Conservation (phyloP, 2,113 vertebrate species). For the Clinocottus analis region DNA sequence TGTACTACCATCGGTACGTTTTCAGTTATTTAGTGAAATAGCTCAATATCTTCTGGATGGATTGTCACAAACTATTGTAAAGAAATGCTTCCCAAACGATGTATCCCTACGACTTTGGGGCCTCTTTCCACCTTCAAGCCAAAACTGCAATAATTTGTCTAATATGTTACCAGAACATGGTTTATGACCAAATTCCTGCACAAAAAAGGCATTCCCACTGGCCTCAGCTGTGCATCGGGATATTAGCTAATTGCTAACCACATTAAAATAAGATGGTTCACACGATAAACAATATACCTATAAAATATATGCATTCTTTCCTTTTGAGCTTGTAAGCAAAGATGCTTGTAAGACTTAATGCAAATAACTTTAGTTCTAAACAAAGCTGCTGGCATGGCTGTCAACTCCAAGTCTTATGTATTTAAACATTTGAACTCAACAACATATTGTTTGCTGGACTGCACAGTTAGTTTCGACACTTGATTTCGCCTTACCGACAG, state of each 20-base stretch:
- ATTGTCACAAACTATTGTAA: neutral
- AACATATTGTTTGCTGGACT: neutral
- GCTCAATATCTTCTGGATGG: neutral
- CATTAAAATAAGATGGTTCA: neutral
- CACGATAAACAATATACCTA: neutral
- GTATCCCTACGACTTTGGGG: neutral
- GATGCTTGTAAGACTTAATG: neutral
- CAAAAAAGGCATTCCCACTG: too few relatives aligned
- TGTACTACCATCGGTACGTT: neutral
- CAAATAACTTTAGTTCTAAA: neutral
- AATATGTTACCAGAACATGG: neutral
- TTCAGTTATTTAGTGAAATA: neutral
- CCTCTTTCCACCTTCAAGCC: neutral
- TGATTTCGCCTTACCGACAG: neutral
- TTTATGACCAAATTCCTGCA: neutral
- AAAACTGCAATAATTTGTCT: neutral
- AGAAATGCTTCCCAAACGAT: neutral
- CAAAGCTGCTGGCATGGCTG: neutral
- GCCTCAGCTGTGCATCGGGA: neutral
- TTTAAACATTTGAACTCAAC: conserved; percentile 7
- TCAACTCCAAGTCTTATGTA: conserved; percentile 1
- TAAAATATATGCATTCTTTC: neutral
- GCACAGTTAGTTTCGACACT: neutral
- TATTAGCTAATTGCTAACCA: neutral
- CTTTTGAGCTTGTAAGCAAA: neutral